These are phyloP conservation scores for Heteromormyrus szaboi DNA, from an alignment of 2,797 vertebrate genomes.

Conservation along the genomic window DNA sequence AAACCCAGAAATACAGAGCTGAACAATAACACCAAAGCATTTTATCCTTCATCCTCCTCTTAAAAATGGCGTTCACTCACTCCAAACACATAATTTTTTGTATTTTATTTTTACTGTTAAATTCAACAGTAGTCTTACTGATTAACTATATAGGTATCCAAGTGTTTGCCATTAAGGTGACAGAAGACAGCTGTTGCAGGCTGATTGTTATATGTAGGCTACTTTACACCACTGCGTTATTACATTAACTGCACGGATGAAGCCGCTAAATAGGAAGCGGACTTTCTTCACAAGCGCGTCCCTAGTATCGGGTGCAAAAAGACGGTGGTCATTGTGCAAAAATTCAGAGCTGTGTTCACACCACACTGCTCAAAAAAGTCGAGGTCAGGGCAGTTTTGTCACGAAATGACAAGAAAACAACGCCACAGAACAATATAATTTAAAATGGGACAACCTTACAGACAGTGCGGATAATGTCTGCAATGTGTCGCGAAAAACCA, in stretches of 20 bases:
- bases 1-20: background rate
- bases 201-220: background rate
- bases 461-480: background rate
- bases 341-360: background rate
- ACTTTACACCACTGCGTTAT: background rate
- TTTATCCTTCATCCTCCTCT: background rate
- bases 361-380: background rate
- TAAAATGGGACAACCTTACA: background rate
- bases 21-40: background rate
- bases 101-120: background rate
- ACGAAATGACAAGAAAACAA: background rate
- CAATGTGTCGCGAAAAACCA: background rate
- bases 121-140: background rate
- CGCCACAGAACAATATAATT: background rate
- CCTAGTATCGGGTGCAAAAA: background rate
- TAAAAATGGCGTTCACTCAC: background rate
- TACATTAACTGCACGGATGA: background rate
- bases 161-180: background rate
- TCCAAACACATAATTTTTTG: background rate
- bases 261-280: background rate
- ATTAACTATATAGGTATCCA: background rate
- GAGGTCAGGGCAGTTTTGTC: background rate
- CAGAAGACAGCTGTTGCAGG: background rate
- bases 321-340: background rate
- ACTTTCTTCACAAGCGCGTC: background rate